phyloP scores from a whole-genome alignment of 2,113 vertebrate genomes.

The Vulpes vulpes region DNA sequence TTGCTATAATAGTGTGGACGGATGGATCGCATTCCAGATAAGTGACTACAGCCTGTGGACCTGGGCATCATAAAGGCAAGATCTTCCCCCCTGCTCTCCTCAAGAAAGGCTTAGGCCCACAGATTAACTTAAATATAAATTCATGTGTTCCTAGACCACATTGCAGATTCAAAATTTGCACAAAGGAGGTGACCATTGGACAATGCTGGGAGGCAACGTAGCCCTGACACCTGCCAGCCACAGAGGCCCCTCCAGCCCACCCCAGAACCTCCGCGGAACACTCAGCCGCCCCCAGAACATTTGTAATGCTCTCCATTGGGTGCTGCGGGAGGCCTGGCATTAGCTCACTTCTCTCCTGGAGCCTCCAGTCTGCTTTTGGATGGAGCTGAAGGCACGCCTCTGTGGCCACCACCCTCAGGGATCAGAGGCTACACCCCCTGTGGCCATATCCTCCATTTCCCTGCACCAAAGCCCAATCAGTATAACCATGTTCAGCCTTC shows the following conservation, averaged over 20 bases:
- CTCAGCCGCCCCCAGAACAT: not conserved
- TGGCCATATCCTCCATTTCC: accelerated
- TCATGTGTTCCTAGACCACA: not conserved
- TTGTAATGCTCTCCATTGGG: not conserved
- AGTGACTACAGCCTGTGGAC: not conserved
- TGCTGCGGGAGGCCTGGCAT: not conserved
- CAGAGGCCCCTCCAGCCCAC: not conserved
- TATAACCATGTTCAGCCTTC: conserved; percentile 13
- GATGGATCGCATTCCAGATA: not conserved
- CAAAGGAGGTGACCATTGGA: not conserved
- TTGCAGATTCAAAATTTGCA: not conserved
- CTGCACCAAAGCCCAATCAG: not conserved
- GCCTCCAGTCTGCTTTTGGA: not conserved
- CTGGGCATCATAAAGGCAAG: not conserved
- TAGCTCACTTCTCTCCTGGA: not conserved
- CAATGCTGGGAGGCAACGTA: not conserved
- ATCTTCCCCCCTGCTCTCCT: not conserved
- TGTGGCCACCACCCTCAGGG: not conserved
- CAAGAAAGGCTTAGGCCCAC: not conserved
- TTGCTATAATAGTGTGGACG: too few relatives aligned
- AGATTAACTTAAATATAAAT: not conserved
- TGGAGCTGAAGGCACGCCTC: not conserved
- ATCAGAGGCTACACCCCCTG: not conserved
- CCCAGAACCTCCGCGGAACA: not conserved
- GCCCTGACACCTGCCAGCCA: not conserved